Percentiles rank a stretch among this genome's conserved stretches.
Evolutionary conservation across 2,888 invertebrate genomes (phyloP).

Genomic region (Lepidocyrtoides sp.): DNA sequence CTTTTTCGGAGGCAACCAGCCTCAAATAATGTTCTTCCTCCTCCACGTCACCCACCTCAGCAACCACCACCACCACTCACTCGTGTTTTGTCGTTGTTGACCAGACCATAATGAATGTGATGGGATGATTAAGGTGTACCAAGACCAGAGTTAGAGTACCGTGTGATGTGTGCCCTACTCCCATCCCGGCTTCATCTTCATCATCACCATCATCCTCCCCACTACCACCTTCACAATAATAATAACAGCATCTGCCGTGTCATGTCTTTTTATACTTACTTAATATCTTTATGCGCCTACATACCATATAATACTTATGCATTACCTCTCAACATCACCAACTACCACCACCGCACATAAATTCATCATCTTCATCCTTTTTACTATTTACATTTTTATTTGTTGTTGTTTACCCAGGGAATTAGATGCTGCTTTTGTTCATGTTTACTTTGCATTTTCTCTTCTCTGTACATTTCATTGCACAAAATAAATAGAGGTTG

Average conservation of each 20-base stretch:
- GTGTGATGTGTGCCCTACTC: conserved; percentile 63
- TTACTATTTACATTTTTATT: conserved; percentile 43
- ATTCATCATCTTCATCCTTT: conserved; percentile 64
- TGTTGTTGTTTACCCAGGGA: conserved; percentile 72
- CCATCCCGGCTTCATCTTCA: conserved; percentile 17
- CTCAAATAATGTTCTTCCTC: conserved; percentile 40
- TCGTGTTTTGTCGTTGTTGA: conserved; percentile 23
- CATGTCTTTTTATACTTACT: background rate
- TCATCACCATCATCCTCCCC: background rate
- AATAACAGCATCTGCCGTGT: conserved; percentile 23
- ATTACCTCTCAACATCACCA: conserved; percentile 13
- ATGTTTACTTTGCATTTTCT: conserved; percentile 55
- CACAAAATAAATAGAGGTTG: conserved; percentile 57
- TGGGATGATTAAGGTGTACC: conserved; percentile 31
- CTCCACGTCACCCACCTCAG: conserved; percentile 39
- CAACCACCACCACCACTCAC: background rate
- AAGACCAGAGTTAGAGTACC: too few relatives aligned
- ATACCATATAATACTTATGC: too few relatives aligned
- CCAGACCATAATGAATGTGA: conserved; percentile 50
- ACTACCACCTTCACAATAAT: background rate
- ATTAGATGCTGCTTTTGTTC: conserved; percentile 77
- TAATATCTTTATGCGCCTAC: background rate
- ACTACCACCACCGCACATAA: conserved; percentile 48
- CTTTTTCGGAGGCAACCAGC: conserved; percentile 68
- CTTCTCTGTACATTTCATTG: conserved; percentile 65